Base-by-base conservation (phyloP, 2,113 vertebrate species). In the Myiozetetes cayanensis region DNA sequence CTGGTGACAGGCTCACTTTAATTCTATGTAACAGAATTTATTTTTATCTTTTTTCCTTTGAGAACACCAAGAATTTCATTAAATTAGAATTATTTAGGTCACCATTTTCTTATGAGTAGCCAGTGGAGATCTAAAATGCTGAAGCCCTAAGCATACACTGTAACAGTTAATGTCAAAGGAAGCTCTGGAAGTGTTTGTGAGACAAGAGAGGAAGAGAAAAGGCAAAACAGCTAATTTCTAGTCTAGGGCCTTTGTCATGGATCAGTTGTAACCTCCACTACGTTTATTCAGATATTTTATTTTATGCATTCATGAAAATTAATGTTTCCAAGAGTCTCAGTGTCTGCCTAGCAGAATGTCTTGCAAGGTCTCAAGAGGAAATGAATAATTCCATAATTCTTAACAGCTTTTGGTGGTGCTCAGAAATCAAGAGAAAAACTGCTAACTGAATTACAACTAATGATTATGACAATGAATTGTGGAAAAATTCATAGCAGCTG, bases 351-450 rank as follows among this genome's bases (percentile, higher is more conserved):
- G 30, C 53, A 76, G 74, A 93, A 58, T 49, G 31, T 65, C 70
- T 85, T 76, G 35, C 62, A 96, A 85, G 14, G 55, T 89, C 75
- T 73, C 78, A 83, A 85, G 93, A 90, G 72, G 24, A 96, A 81
- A 91, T 75, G 0, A 95, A 56, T 91, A 89, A 80, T 93, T 91
- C 52, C 23, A 3, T 65, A 46, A 75, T 86, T 77, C 72, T 91
- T 93, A 74, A 73, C 28, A 75, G 47, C 30, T 81, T 88, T 88
- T 35, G 44, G 52, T 12, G 59, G 33, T 47, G 68, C 52, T 85
- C 68, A 71, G 68, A 91, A 96, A 90, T 55, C 12, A 67, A 49
- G 23, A 55, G 9, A 56, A 77, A 87, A 95, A n/a, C 8, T 49
- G n/a, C 41, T 28, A 65, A 71, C 35, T 37, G 43, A 77, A 84